phyloP scores from a whole-genome alignment of 92 coral and sea anemone species.

The Anthopleura xanthogrammica region DNA sequence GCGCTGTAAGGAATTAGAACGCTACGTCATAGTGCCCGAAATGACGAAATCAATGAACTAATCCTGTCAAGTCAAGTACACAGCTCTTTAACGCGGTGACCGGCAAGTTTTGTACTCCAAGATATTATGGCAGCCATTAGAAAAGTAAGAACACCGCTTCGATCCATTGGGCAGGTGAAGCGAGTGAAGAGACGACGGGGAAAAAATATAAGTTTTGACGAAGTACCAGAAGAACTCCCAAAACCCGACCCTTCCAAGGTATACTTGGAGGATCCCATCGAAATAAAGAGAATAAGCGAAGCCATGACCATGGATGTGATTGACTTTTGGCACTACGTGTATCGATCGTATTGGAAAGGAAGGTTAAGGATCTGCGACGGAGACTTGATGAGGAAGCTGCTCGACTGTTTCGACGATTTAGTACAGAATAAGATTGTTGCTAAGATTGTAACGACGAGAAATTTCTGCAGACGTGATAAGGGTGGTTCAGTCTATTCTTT shows the following conservation, averaged over 20 bases:
- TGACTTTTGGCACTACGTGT: slow-evolving; percentile 69
- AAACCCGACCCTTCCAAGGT: slow-evolving; percentile 38
- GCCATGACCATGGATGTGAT: slow-evolving; percentile 41
- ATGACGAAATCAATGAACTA: background rate
- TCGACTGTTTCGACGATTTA: slow-evolving; percentile 53
- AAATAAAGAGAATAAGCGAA: slow-evolving; percentile 12
- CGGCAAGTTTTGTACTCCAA: background rate
- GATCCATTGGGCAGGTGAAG: slow-evolving; percentile 19
- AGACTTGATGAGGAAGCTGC: slow-evolving; percentile 54
- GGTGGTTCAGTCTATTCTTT: background rate
- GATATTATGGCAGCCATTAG: slow-evolving; percentile 1
- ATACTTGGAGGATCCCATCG: slow-evolving; percentile 56
- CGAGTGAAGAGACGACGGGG: slow-evolving; percentile 15
- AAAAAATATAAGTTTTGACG: background rate
- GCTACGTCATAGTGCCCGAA: background rate
- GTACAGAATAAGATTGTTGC: slow-evolving; percentile 43
- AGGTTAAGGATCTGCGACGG: slow-evolving; percentile 79
- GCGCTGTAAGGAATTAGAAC: background rate
- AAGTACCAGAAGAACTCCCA: slow-evolving; percentile 9
- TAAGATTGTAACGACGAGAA: slow-evolving; percentile 42
- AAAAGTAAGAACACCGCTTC: slow-evolving; percentile 8
- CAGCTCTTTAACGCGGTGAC: background rate
- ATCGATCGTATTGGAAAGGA: slow-evolving; percentile 51
- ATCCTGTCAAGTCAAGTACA: background rate
- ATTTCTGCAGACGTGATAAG: slow-evolving; percentile 19